Conservation (phyloP, 2,888 invertebrate genomes). For the Polydrusus pterygomalis region DNA sequence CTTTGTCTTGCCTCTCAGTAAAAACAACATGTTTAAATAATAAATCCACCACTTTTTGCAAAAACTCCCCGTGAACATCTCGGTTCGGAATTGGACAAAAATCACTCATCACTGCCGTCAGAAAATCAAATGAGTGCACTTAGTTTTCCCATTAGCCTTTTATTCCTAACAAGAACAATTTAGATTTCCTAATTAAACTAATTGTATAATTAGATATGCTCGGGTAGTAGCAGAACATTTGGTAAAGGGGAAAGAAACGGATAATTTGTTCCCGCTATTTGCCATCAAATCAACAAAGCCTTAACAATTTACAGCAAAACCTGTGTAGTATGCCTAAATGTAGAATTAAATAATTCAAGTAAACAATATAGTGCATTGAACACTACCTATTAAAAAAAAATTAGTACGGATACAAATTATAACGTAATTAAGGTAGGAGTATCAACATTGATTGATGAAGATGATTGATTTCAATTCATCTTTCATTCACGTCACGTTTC, state of each 20-base stretch:
- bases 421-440: no score
- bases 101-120: constrained; percentile 61
- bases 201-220: constrained; percentile 49
- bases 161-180: constrained; percentile 39
- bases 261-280: constrained; percentile 41
- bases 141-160: constrained; percentile 30
- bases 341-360: constrained; percentile 15
- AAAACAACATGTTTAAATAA: constrained; percentile 72
- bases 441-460: no score
- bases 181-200: constrained; percentile 52
- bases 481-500: no score
- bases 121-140: constrained; percentile 18
- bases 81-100: constrained; percentile 67
- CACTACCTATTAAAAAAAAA: neutral
- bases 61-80: constrained; percentile 70
- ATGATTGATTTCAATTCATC: no score
- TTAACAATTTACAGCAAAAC: constrained; percentile 17
- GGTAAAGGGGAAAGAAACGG: constrained; percentile 48
- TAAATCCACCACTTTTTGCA: constrained; percentile 69
- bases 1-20: constrained; percentile 70
- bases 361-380: constrained; percentile 35
- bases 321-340: constrained; percentile 32
- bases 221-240: constrained; percentile 43
- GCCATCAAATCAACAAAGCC: constrained; percentile 29
- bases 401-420: no score